phyloP scores from a whole-genome alignment of 2,797 vertebrate species.

The Lithobates sylvaticus region DNA sequence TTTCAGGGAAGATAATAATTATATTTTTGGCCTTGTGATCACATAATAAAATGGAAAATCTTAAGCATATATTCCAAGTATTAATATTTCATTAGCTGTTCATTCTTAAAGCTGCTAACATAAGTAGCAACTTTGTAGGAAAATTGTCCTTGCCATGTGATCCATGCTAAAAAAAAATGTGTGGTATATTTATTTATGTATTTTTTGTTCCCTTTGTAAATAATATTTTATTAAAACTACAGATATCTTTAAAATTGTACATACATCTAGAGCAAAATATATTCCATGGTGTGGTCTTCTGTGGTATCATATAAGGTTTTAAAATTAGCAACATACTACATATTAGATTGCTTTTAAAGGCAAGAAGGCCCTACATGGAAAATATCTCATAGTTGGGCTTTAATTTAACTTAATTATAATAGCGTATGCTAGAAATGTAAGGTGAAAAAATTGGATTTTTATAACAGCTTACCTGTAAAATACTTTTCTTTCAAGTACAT shows the following conservation, averaged over 20 bases:
- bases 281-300: no score
- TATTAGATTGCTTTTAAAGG: no score
- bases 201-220: background rate
- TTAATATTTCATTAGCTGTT: constrained; percentile 11
- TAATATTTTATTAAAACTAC: background rate
- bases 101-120: background rate
- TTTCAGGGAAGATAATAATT: constrained; percentile 28
- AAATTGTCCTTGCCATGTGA: background rate
- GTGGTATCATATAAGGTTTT: no score
- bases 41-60: background rate
- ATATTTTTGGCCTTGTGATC: constrained; percentile 8
- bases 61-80: constrained; percentile 10
- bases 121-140: background rate
- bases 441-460: no score
- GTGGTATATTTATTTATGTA: background rate
- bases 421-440: no score
- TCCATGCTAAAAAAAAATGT: background rate
- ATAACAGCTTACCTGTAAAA: no score
- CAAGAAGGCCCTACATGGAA: no score
- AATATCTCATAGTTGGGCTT: no score
- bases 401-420: no score
- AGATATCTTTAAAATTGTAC: background rate
- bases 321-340: no score
- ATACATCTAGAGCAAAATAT: background rate
- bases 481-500: no score